Conservation (phyloP, 2,797 vertebrate genomes). For the Periparus ater region DNA sequence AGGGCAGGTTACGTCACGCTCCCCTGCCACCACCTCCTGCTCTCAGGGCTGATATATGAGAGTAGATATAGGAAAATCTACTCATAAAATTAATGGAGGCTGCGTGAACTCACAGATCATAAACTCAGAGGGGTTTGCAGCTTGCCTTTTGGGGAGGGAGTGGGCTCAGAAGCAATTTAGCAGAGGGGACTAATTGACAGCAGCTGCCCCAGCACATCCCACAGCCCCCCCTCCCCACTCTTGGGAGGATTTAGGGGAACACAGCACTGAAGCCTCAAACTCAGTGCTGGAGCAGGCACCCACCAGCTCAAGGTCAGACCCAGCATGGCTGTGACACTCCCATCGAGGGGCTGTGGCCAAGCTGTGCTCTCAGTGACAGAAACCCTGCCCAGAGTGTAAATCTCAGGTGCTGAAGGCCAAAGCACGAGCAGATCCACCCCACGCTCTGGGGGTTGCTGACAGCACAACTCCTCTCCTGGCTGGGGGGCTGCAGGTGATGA, state of each 20-base stretch:
- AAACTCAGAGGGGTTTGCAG: slow-evolving; percentile 50
- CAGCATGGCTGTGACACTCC: background rate
- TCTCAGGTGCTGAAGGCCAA: background rate
- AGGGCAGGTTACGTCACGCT: background rate
- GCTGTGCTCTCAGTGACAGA: background rate
- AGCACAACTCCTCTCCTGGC: background rate
- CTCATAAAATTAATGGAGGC: slow-evolving; percentile 53
- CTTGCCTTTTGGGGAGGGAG: background rate
- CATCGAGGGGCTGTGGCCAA: background rate
- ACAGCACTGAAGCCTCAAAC: background rate
- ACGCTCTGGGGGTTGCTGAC: background rate
- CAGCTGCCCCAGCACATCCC: slow-evolving; percentile 2
- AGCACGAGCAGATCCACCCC: background rate
- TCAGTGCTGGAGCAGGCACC: background rate
- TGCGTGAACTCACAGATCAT: slow-evolving; percentile 52
- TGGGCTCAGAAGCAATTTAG: background rate
- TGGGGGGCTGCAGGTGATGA: background rate
- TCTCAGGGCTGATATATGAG: background rate
- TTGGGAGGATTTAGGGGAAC: background rate
- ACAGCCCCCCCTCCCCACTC: background rate
- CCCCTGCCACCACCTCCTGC: background rate
- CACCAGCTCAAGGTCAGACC: background rate
- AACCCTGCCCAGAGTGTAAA: background rate
- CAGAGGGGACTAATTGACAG: slow-evolving; percentile 24
- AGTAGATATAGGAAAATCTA: slow-evolving; percentile 40